Percentiles rank a stretch among this genome's conserved stretches.
Conservation (phyloP, 2,888 invertebrate genomes). For the Thyatira batis region DNA sequence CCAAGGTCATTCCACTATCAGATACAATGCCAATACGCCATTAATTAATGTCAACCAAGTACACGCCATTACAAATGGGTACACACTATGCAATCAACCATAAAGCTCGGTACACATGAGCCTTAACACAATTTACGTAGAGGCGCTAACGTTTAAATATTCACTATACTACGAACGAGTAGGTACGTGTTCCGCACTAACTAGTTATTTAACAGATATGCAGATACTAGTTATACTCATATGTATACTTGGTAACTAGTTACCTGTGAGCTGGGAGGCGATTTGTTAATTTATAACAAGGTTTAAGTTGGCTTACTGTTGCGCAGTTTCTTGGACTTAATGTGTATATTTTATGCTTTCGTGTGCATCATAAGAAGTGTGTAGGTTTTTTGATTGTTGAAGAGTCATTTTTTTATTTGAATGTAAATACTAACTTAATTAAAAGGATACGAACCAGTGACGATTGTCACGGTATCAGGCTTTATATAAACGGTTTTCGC, state of each 20-base stretch:
- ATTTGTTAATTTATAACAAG: constrained; percentile 1
- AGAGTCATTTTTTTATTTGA: no score
- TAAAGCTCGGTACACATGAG: background rate
- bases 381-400: no score
- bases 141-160: constrained; percentile 3
- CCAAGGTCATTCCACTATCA: background rate
- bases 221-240: background rate
- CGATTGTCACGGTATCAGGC: no score
- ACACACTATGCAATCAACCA: background rate
- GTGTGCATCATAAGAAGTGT: no score
- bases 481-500: no score
- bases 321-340: background rate
- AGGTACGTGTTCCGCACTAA: background rate
- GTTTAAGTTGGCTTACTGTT: background rate
- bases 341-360: background rate
- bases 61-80: background rate
- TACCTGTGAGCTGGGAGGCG: background rate
- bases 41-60: background rate
- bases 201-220: constrained; percentile 2
- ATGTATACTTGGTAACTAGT: background rate
- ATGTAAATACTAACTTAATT: no score
- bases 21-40: background rate
- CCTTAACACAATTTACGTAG: background rate
- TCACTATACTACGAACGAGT: background rate
- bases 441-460: no score